Percentiles rank a stretch among this genome's conserved stretches.
Conservation (phyloP, 2,888 invertebrate genomes). For the Ditylenchus weischeri region DNA sequence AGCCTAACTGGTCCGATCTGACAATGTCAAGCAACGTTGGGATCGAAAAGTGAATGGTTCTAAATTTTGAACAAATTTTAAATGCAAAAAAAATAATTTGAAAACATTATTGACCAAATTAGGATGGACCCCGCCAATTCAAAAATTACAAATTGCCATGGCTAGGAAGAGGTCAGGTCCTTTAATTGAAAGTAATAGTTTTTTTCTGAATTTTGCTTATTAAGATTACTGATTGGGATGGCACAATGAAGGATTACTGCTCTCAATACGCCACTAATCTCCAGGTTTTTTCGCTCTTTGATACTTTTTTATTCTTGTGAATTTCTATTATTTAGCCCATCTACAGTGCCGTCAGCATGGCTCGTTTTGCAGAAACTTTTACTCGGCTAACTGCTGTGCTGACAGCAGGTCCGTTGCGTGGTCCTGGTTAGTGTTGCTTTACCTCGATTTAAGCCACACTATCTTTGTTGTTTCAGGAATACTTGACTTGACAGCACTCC, state of each 20-base stretch:
- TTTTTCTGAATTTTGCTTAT: too few species aligned
- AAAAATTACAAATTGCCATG: too few species aligned
- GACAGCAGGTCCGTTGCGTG: constrained; percentile 49
- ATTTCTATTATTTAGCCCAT: constrained; percentile 45
- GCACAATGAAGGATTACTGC: constrained; percentile 59
- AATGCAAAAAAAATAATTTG: too few species aligned
- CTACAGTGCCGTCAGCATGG: constrained; percentile 56
- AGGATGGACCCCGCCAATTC: too few species aligned
- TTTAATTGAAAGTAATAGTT: too few species aligned
- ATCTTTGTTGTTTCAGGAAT: constrained; percentile 40
- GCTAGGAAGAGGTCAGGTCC: too few species aligned
- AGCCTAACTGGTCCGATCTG: too few species aligned
- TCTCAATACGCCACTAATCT: constrained; percentile 57
- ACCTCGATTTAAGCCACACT: not conserved
- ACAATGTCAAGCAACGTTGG: too few species aligned
- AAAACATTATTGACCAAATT: too few species aligned
- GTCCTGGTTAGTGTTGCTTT: constrained; percentile 26
- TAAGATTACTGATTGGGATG: constrained; percentile 56
- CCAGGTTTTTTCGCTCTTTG: constrained; percentile 36
- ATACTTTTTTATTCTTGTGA: not conserved
- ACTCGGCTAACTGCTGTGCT: constrained; percentile 54
- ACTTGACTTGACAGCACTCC: constrained; percentile 57
- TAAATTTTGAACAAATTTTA: too few species aligned
- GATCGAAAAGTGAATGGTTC: too few species aligned
- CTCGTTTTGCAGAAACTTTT: constrained; percentile 44